These are phyloP conservation scores for Cephalophus harveyi DNA, from an alignment of 2,113 vertebrate genomes.

Conservation along the genomic window DNA sequence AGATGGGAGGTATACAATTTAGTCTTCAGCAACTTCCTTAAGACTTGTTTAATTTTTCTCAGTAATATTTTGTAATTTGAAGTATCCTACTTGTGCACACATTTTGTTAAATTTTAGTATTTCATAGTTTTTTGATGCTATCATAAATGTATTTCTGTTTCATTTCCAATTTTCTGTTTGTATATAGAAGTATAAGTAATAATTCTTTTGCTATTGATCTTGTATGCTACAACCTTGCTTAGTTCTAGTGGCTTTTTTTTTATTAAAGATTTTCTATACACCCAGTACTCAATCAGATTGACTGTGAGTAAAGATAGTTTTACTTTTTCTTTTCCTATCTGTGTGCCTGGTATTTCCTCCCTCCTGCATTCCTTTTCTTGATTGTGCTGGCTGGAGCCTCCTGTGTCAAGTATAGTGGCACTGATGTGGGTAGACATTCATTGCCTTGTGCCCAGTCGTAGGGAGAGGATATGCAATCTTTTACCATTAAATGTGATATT, in stretches of 20 bases:
- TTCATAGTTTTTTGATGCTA: neutral
- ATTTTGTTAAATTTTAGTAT: neutral
- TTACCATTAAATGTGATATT: neutral
- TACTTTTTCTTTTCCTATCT: neutral
- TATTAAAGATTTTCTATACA: neutral
- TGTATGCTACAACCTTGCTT: neutral
- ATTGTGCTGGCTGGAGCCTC: neutral
- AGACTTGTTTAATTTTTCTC: neutral
- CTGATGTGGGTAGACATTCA: neutral
- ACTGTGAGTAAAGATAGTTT: neutral
- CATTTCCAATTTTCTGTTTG: neutral
- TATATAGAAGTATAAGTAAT: constrained; percentile 13
- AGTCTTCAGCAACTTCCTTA: neutral
- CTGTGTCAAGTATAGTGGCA: neutral
- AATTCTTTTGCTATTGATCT: neutral
- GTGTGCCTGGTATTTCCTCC: neutral
- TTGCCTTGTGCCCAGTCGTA: neutral
- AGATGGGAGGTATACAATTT: neutral
- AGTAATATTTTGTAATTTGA: neutral
- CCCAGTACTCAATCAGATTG: neutral
- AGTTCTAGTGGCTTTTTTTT: neutral
- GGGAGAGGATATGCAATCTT: neutral
- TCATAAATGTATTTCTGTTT: neutral
- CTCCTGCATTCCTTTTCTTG: neutral
- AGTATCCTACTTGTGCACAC: neutral